Conservation (phyloP, 2,113 vertebrate genomes). For the Myodes glareolus region DNA sequence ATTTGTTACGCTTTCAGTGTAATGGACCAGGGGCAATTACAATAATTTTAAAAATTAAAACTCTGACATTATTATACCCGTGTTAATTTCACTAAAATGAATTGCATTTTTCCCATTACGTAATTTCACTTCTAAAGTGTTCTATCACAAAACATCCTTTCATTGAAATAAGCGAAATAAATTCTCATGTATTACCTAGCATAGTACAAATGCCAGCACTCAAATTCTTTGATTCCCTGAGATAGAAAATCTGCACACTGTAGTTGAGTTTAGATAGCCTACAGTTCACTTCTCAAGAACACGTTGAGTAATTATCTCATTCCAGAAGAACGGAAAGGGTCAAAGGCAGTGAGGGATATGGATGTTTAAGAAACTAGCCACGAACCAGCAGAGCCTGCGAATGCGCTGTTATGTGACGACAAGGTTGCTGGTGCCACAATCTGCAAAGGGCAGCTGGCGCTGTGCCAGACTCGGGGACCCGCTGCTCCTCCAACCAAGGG, state of each 20-base stretch:
- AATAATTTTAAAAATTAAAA: not conserved
- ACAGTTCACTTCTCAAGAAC: not conserved
- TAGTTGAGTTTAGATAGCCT: not conserved
- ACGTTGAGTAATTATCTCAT: not conserved
- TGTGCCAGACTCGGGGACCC: not conserved
- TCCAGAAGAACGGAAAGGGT: not conserved
- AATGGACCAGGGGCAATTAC: not conserved
- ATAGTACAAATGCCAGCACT: not conserved
- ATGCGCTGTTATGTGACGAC: not conserved
- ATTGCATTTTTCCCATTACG: not conserved
- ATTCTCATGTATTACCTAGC: not conserved
- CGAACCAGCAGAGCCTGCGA: not conserved
- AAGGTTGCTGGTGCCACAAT: conserved; percentile 45
- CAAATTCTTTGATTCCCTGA: not conserved
- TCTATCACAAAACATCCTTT: not conserved
- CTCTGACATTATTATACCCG: not conserved
- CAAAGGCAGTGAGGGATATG: not conserved
- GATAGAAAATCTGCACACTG: not conserved
- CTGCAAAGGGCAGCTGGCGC: conserved; percentile 32
- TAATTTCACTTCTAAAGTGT: not conserved
- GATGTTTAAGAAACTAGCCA: conserved; percentile 61
- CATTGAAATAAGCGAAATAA: not conserved
- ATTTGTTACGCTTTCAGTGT: conserved; percentile 19
- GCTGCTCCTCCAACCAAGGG: not conserved
- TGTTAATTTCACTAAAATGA: conserved; percentile 7